Evolutionary conservation across 2,888 invertebrate species (phyloP).

Genomic region (Drymonia ruficornis): DNA sequence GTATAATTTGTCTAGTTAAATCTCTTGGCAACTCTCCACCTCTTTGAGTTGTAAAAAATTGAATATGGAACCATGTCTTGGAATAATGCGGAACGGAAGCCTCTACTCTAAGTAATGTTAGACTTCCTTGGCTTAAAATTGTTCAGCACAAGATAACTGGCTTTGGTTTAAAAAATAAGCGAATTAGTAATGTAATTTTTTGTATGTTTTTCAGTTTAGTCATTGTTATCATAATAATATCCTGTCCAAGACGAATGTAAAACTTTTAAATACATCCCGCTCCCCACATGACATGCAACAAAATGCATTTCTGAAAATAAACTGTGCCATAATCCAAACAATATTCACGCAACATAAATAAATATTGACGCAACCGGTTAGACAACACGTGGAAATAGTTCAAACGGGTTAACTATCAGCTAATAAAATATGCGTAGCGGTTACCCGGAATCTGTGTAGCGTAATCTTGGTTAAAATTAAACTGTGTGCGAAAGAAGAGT

Average conservation of each 20-base stretch:
- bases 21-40: neutral
- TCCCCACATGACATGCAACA: conserved; percentile 11
- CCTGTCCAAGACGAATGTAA: neutral
- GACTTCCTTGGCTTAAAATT: neutral
- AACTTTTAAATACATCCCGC: neutral
- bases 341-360: conserved; percentile 48
- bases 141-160: neutral
- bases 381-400: conserved; percentile 48
- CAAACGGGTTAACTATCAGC: conserved; percentile 57
- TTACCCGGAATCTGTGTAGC: conserved; percentile 51
- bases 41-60: neutral
- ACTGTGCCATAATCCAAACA: conserved; percentile 25
- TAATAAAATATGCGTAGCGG: conserved; percentile 54
- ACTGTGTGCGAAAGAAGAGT: conserved; percentile 20
- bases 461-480: conserved; percentile 51
- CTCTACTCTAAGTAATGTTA: neutral
- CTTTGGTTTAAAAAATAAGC: too few relatives aligned
- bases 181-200: too few relatives aligned
- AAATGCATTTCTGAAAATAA: conserved; percentile 13
- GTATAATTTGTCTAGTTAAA: neutral
- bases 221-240: conserved; percentile 1
- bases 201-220: too few relatives aligned
- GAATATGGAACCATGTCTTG: neutral
- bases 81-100: neutral
- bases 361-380: conserved; percentile 42